Conservation (phyloP, 2,888 invertebrate species). For the Eristalis intricaria region DNA sequence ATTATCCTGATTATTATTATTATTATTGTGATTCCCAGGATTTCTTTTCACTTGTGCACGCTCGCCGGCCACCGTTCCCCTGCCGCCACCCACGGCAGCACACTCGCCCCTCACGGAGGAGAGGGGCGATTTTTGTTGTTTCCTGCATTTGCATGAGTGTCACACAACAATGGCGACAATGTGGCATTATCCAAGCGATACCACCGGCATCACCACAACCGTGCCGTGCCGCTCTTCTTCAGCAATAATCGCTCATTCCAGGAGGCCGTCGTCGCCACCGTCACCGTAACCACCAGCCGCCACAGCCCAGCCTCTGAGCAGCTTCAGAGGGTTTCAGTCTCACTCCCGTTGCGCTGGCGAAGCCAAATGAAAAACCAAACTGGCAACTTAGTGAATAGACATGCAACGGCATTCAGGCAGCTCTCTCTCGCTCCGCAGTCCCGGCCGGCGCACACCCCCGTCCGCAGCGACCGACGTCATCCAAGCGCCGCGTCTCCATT, state of each 20-base stretch:
- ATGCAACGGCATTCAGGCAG: conserved; percentile 47
- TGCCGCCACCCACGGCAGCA: no score
- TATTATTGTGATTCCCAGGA: conserved; percentile 61
- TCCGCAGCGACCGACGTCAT: not conserved
- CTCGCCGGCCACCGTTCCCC: conserved; percentile 2
- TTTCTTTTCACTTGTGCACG: conserved; percentile 5
- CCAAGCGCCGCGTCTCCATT: conserved; percentile 54
- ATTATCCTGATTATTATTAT: conserved; percentile 72
- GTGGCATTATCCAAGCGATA: conserved; percentile 70
- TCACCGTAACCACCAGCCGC: not conserved
- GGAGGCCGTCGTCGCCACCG: not conserved
- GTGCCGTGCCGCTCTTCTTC: not conserved
- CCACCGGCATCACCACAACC: conserved; percentile 16
- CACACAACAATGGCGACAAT: conserved; percentile 71
- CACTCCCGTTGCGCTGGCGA: conserved; percentile 29
- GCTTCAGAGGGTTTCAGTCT: not conserved
- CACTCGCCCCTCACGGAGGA: no score
- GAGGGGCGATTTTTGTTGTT: conserved; percentile 58
- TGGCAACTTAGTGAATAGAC: conserved; percentile 71
- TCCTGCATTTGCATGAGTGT: conserved; percentile 71
- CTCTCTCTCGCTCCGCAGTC: not conserved
- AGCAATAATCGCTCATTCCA: conserved; percentile 48
- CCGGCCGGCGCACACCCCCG: not conserved
- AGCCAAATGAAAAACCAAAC: conserved; percentile 70
- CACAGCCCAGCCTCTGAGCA: not conserved